Conservation (phyloP, 23 tunicate species). For the Ascidia mentula region DNA sequence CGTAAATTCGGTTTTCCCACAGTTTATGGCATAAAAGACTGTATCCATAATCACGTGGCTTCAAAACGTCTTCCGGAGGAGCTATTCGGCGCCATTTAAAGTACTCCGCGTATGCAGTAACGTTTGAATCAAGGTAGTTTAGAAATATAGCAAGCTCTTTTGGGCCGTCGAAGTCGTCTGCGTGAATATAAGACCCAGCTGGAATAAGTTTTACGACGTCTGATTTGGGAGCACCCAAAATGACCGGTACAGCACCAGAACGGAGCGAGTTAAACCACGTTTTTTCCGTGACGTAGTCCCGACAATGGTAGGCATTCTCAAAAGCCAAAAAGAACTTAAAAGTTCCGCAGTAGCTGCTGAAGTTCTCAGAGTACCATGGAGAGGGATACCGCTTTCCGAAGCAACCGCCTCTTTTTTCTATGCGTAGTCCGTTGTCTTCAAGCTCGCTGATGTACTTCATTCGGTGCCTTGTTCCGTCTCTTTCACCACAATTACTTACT, state of each 20-base stretch:
- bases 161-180: conserved; percentile 25
- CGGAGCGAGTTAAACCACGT: conserved; percentile 1
- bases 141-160: conserved; percentile 14
- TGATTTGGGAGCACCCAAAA: conserved; percentile 24
- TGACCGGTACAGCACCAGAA: conserved; percentile 20
- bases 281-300: conserved; percentile 38
- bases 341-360: background rate
- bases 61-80: background rate
- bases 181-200: conserved; percentile 28
- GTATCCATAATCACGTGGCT: background rate
- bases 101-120: conserved; percentile 17
- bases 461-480: background rate
- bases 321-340: conserved; percentile 24
- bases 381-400: background rate
- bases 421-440: background rate
- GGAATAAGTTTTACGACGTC: conserved; percentile 25
- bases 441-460: background rate
- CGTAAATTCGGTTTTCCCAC: conserved; percentile 28
- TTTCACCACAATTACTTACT: background rate
- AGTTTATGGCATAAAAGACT: background rate
- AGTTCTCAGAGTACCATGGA: background rate
- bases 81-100: background rate
- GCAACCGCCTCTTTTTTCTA: background rate
- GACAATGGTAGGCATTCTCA: conserved; percentile 24
- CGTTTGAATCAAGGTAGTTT: conserved; percentile 1